Conservation (phyloP, 2,888 invertebrate species). For the Ganaspis brasiliensis region DNA sequence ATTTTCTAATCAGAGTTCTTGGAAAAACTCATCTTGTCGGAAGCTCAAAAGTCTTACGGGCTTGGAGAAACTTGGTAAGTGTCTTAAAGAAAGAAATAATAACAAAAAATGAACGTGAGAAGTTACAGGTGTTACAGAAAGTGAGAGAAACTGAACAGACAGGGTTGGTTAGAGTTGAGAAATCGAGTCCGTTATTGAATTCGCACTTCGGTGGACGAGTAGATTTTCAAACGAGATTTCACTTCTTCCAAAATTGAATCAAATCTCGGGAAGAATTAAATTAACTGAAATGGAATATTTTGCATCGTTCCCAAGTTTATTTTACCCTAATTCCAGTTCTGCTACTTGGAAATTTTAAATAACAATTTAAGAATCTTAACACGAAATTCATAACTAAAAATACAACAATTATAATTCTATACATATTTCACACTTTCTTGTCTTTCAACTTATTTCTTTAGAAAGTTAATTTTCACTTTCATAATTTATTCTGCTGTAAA, state of each 20-base stretch:
- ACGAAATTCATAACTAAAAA: neutral
- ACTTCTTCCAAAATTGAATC: constrained; percentile 48
- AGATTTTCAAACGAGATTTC: constrained; percentile 53
- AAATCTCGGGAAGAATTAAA: constrained; percentile 1
- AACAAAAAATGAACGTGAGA: neutral
- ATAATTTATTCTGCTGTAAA: no score
- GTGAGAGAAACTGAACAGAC: constrained; percentile 41
- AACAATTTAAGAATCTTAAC: neutral
- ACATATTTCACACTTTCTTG: no score
- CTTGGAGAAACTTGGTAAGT: neutral
- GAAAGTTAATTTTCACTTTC: no score
- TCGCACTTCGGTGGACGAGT: constrained; percentile 52
- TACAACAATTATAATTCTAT: no score
- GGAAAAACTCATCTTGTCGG: no score
- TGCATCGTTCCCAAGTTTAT: neutral
- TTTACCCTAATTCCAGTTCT: neutral
- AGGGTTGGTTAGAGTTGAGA: constrained; percentile 37
- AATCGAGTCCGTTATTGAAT: constrained; percentile 53
- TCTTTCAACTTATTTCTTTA: no score
- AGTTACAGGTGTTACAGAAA: neutral
- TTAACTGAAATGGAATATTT: constrained; percentile 26
- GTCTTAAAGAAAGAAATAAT: neutral
- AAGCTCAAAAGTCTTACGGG: neutral
- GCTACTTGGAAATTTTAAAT: neutral
- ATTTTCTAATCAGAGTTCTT: no score